phyloP scores from a whole-genome alignment of 2,888 invertebrate species.

The Tholera decimalis region DNA sequence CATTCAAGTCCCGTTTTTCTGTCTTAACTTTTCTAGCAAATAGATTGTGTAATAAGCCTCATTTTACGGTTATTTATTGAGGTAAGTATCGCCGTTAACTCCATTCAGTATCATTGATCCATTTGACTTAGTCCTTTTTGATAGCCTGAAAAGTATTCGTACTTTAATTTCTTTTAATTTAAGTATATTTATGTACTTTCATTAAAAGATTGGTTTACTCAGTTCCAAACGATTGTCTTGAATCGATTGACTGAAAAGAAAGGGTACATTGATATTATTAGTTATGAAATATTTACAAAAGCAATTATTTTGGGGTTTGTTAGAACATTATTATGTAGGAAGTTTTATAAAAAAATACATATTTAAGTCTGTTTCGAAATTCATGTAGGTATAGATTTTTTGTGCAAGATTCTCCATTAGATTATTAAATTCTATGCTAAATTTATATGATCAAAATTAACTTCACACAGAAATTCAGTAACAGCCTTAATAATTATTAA shows the following conservation, averaged over 20 bases:
- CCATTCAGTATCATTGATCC: slow-evolving; percentile 76
- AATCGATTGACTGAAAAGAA: slow-evolving; percentile 66
- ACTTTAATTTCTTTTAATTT: slow-evolving; percentile 75
- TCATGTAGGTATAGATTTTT: background rate
- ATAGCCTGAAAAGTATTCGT: slow-evolving; percentile 85
- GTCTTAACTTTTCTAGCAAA: slow-evolving; percentile 28
- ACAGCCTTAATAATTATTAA: background rate
- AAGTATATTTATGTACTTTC: slow-evolving; percentile 48
- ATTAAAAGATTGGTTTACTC: slow-evolving; percentile 55
- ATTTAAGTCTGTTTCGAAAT: background rate
- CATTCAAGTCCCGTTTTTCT: slow-evolving; percentile 7
- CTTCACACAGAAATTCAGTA: background rate
- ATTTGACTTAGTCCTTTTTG: slow-evolving; percentile 85
- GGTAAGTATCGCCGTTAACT: slow-evolving; percentile 72
- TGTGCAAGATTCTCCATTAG: background rate
- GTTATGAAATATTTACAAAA: slow-evolving; percentile 49
- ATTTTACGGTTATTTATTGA: slow-evolving; percentile 69
- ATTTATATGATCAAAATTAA: too few species aligned
- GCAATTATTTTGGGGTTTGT: background rate
- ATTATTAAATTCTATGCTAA: too few species aligned
- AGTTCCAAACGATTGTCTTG: slow-evolving; percentile 67
- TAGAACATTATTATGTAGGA: background rate
- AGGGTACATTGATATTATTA: slow-evolving; percentile 49
- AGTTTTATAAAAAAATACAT: background rate
- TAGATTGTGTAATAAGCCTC: slow-evolving; percentile 63